Conservation (phyloP, 2,113 vertebrate species). For the Thinocorus orbignyianus region DNA sequence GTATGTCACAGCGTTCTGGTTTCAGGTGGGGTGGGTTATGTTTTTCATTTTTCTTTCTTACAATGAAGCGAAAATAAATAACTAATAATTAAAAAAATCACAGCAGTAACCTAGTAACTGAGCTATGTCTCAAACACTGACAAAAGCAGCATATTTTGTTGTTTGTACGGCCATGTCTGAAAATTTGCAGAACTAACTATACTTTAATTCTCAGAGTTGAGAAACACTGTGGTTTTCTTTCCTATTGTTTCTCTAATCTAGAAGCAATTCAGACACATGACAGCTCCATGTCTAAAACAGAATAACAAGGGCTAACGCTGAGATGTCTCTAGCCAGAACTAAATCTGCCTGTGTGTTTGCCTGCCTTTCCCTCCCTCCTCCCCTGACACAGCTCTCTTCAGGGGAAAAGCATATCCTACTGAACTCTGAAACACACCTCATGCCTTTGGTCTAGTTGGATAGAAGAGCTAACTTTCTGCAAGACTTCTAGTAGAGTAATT, state of each 20-base stretch:
- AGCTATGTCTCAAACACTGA: neutral
- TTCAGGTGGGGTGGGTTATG: neutral
- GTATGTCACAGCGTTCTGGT: neutral
- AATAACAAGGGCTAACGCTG: neutral
- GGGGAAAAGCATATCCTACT: neutral
- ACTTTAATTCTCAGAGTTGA: neutral
- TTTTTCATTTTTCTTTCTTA: neutral
- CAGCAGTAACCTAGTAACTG: neutral
- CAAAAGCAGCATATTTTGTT: neutral
- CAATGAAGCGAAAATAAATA: neutral
- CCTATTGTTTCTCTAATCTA: neutral
- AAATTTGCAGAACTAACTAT: neutral
- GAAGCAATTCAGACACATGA: neutral
- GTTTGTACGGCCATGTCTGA: neutral
- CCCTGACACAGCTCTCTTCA: fast-evolving
- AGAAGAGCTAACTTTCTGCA: neutral
- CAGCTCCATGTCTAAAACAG: neutral
- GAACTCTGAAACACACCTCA: neutral
- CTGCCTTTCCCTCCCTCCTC: neutral
- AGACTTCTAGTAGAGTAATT: neutral
- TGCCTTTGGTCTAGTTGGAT: neutral
- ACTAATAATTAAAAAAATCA: neutral
- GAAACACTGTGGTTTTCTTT: neutral
- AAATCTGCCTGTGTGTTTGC: neutral
- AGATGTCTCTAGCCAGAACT: neutral